phyloP scores from a whole-genome alignment of 2,797 vertebrate species.

The Linurgus olivaceus region DNA sequence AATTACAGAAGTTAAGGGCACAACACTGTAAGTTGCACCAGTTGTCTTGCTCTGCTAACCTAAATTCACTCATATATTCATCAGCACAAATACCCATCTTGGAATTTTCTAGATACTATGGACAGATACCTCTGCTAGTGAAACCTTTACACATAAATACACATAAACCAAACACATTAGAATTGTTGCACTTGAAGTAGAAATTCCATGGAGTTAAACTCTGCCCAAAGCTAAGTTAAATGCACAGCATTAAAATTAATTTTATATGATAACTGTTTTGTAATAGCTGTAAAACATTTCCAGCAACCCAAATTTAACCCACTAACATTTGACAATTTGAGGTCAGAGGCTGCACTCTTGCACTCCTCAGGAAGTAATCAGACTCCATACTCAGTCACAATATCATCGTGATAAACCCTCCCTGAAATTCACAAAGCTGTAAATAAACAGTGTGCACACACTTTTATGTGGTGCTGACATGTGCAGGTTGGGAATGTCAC shows the following conservation, averaged over 20 bases:
- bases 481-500: neutral
- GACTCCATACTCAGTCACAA: neutral
- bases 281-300: neutral
- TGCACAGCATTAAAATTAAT: neutral
- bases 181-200: neutral
- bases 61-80: neutral
- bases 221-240: neutral
- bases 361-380: neutral
- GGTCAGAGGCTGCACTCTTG: neutral
- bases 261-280: neutral
- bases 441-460: neutral
- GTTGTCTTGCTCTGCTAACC: neutral
- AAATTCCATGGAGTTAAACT: neutral
- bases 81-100: neutral
- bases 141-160: neutral
- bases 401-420: neutral
- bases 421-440: neutral
- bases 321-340: neutral
- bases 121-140: neutral
- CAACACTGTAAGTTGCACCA: neutral
- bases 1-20: neutral
- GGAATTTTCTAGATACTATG: neutral
- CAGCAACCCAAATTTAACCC: neutral
- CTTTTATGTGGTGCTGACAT: neutral
- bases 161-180: neutral